Percentiles rank a stretch among this genome's conserved stretches.
Conservation (phyloP, 2,113 vertebrate genomes). For the Cyanistes caeruleus region DNA sequence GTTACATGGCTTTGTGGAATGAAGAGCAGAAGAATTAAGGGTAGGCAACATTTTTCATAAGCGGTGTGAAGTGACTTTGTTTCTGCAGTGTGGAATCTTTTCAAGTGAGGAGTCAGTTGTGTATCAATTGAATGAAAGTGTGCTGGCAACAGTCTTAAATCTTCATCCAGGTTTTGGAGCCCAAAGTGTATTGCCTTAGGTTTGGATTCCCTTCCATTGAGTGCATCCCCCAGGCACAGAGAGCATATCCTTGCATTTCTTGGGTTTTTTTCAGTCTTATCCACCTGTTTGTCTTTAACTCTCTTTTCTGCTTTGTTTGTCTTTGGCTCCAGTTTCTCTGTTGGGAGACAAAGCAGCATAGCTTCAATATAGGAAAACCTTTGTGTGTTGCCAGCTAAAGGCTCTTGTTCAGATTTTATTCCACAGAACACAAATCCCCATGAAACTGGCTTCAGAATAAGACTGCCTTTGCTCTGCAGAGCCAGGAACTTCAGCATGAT, state of each 20-base stretch:
- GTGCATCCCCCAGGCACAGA: neutral
- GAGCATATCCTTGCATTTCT: neutral
- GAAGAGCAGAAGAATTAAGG: neutral
- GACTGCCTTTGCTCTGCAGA: neutral
- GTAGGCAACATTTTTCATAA: neutral
- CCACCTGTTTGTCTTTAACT: slow-evolving; percentile 16
- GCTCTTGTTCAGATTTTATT: neutral
- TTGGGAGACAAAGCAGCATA: neutral
- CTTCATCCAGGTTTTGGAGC: neutral
- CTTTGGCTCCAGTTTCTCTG: slow-evolving; percentile 4
- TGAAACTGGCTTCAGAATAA: slow-evolving; percentile 6
- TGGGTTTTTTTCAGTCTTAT: neutral
- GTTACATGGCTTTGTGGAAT: neutral
- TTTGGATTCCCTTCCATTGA: neutral
- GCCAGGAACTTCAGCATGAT: neutral
- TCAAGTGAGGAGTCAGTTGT: neutral
- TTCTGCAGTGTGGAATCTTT: neutral
- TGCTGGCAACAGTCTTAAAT: neutral
- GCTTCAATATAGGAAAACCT: neutral
- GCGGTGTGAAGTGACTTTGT: neutral
- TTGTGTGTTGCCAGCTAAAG: neutral
- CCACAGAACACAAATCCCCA: neutral
- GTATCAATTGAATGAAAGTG: neutral
- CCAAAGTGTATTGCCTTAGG: neutral
- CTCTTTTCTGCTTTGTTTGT: neutral